phyloP scores from a whole-genome alignment of 2,113 vertebrate species.

The Sinocyclocheilus maitianheensis region DNA sequence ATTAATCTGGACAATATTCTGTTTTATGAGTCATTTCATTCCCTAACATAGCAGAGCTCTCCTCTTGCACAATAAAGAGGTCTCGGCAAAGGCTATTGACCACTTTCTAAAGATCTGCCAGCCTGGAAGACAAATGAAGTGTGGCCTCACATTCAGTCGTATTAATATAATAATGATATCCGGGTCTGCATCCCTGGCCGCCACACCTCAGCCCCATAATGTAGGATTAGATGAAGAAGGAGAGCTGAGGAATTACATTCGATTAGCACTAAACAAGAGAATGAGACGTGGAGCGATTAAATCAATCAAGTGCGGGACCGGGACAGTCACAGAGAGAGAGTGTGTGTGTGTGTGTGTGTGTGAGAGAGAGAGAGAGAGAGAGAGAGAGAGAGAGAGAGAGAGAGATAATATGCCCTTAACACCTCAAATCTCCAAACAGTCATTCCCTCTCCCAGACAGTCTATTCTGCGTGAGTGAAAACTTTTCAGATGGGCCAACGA shows the following conservation, averaged over 20 bases:
- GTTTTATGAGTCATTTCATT: slow-evolving; percentile 78
- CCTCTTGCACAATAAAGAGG: slow-evolving; percentile 62
- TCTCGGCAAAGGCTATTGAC: slow-evolving; percentile 73
- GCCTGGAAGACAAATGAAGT: slow-evolving; percentile 75
- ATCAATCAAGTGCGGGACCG: slow-evolving; percentile 71
- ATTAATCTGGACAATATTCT: slow-evolving; percentile 76
- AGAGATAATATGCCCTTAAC: slow-evolving; percentile 56
- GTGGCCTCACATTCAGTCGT: slow-evolving; percentile 67
- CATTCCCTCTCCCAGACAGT: slow-evolving; percentile 42
- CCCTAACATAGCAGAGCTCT: slow-evolving; percentile 64
- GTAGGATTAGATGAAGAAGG: slow-evolving; percentile 74
- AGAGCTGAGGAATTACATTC: slow-evolving; percentile 75
- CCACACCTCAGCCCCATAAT: slow-evolving; percentile 64
- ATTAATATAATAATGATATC: slow-evolving; percentile 81
- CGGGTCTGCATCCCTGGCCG: slow-evolving; percentile 67
- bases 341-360: slow-evolving; percentile 30
- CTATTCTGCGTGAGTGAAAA: slow-evolving; percentile 46
- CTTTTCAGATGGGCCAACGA: slow-evolving; percentile 48
- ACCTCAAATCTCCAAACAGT: slow-evolving; percentile 45
- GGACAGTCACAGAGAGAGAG: slow-evolving; percentile 32
- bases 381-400: slow-evolving; percentile 1
- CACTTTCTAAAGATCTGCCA: slow-evolving; percentile 72
- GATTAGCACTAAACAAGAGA: slow-evolving; percentile 79
- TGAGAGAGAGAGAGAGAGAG: slow-evolving; percentile 3
- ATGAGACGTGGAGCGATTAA: slow-evolving; percentile 68